phyloP scores from a whole-genome alignment of 1,140 invertebrate genomes.

The Tribolium castaneum region DNA sequence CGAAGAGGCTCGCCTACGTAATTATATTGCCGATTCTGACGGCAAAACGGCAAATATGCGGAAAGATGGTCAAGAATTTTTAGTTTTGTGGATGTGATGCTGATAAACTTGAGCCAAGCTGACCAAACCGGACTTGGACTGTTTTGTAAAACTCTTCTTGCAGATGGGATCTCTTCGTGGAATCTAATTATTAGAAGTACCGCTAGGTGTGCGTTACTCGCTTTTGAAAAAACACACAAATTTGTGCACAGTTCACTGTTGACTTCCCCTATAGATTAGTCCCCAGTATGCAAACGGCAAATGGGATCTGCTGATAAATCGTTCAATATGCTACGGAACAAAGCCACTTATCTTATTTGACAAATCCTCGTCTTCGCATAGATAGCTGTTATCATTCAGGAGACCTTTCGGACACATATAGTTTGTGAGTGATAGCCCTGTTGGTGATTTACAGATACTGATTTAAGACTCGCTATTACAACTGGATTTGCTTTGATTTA shows the following conservation, averaged over 20 bases:
- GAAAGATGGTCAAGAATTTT: slow-evolving; percentile 19
- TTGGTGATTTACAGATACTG: slow-evolving; percentile 23
- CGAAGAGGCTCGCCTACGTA: slow-evolving; percentile 11
- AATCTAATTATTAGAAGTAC: slow-evolving; percentile 20
- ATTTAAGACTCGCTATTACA: slow-evolving; percentile 14
- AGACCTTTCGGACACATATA: slow-evolving; percentile 31
- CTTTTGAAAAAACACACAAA: neutral
- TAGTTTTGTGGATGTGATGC: neutral
- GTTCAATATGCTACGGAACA: slow-evolving; percentile 10
- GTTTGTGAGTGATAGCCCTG: slow-evolving; percentile 11
- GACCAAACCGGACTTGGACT: neutral
- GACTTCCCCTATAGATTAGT: too few relatives aligned
- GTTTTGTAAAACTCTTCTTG: neutral
- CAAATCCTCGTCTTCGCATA: slow-evolving; percentile 12
- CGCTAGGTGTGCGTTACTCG: slow-evolving; percentile 5
- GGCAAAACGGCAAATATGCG: slow-evolving; percentile 21
- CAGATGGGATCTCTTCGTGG: neutral
- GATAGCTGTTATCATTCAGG: slow-evolving; percentile 21
- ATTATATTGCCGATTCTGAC: slow-evolving; percentile 16
- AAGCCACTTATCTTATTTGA: slow-evolving; percentile 30
- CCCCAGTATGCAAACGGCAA: neutral
- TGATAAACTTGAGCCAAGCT: neutral
- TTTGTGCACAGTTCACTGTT: neutral
- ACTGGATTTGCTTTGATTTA: slow-evolving; percentile 20
- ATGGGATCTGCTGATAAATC: slow-evolving; percentile 3